Conservation (phyloP, 2,888 invertebrate species). For the Thymelicus sylvestris region DNA sequence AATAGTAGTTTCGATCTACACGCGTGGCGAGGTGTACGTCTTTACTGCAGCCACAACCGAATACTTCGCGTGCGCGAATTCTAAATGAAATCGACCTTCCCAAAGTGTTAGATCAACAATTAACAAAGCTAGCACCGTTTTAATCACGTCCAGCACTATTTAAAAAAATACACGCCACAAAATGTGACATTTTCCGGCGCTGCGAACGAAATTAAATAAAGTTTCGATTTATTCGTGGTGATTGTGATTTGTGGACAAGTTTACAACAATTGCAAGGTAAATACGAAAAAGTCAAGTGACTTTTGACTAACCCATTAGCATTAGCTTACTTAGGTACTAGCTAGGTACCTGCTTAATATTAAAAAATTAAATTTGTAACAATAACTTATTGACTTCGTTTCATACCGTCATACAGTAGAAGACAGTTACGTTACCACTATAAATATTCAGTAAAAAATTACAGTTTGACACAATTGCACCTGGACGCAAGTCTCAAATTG, state of each 20-base stretch:
- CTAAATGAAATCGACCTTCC: conserved; percentile 43
- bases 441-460: too few species aligned
- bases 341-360: too few species aligned
- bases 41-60: conserved; percentile 34
- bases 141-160: conserved; percentile 4
- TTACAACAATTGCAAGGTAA: conserved; percentile 34
- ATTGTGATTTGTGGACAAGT: conserved; percentile 20
- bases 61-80: conserved; percentile 44
- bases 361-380: too few species aligned
- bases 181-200: conserved; percentile 25
- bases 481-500: too few species aligned
- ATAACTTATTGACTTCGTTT: too few species aligned
- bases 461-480: too few species aligned
- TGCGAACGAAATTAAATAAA: conserved; percentile 9
- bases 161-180: conserved; percentile 2
- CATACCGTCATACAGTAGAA: too few species aligned
- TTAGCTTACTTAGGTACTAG: too few species aligned
- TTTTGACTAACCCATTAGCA: too few species aligned
- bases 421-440: too few species aligned
- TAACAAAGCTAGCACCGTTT: conserved; percentile 4
- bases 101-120: conserved; percentile 29
- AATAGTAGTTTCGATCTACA: conserved; percentile 33
- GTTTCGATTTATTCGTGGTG: conserved; percentile 17
- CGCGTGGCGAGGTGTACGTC: conserved; percentile 49
- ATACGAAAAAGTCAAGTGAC: conserved; percentile 2